Percentiles rank a stretch among this genome's conserved stretches.
Conservation (phyloP, 2,888 invertebrate species). For the Xylophagus ater region DNA sequence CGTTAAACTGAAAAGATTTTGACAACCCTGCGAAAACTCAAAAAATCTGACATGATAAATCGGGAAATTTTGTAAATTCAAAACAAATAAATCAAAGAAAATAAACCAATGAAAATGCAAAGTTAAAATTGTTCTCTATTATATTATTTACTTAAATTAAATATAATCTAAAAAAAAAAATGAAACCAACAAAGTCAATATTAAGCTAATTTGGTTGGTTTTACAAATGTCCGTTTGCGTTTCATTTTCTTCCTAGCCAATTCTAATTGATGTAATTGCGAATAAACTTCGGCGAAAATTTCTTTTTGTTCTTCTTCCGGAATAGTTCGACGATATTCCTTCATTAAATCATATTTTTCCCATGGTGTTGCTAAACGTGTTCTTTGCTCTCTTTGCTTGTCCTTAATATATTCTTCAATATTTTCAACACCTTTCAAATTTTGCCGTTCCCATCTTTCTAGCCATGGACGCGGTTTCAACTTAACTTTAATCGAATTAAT, state of each 20-base stretch:
- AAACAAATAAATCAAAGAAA: no score
- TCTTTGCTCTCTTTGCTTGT: slow-evolving; percentile 44
- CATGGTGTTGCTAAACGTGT: slow-evolving; percentile 56
- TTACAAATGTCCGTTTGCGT: slow-evolving; percentile 48
- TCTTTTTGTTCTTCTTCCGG: slow-evolving; percentile 78
- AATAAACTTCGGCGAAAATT: slow-evolving; percentile 74
- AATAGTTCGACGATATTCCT: slow-evolving; percentile 76
- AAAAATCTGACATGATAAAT: no score
- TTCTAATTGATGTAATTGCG: slow-evolving; percentile 61
- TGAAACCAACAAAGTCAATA: no score
- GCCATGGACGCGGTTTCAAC: slow-evolving; percentile 77
- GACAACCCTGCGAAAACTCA: no score
- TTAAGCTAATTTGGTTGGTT: slow-evolving; percentile 45
- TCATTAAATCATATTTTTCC: slow-evolving; percentile 91
- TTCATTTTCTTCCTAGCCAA: slow-evolving; percentile 51
- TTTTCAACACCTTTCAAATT: slow-evolving; percentile 62
- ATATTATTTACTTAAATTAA: no score
- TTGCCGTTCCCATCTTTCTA: slow-evolving; percentile 76
- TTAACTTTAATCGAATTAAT: slow-evolving; percentile 63
- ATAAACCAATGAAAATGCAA: no score
- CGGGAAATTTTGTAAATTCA: no score
- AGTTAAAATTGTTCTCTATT: no score
- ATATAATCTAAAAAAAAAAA: background rate
- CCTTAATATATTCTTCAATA: slow-evolving; percentile 45
- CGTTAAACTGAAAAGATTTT: no score